Base-by-base conservation (phyloP, 1,140 invertebrate species). In the Wasmannia auropunctata region DNA sequence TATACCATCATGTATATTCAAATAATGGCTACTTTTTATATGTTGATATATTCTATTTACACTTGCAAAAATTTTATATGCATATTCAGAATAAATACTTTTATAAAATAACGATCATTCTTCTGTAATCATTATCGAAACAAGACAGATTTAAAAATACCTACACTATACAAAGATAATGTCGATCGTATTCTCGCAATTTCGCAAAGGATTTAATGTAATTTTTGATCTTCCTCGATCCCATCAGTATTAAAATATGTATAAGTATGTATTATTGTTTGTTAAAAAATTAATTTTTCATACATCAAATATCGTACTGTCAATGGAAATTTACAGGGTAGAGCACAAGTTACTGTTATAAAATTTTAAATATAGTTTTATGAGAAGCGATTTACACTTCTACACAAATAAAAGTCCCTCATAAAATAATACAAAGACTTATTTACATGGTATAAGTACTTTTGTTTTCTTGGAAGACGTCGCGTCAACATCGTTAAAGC, bases 11-110 rank as follows among this genome's bases (percentile, higher is more conserved):
- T 62, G 69, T 85, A 81, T 83, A 77, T 84, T 87, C 79, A 76
- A 85, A 85, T 51, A 87, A 25, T 75, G 84, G 43, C 89, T 74
- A 89, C 87, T 77, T 87, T 54, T 89, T 79, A 86, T 88, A 88
- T 70, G 70, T 86, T 70, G 85, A 54, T 89, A 89, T 76, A 81
- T 91, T 86, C 80, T 91, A 88, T 74, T n/a, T 74, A 91, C 77
- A 19, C 87, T 88, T 86, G 85, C 91, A 86, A 91, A 91, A 89
- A 87, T 91, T 92, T 92, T 93, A 89, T 92, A 92, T 54, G 72
- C 90, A 77, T 89, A 90, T 91, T 86, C 86, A 91, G 75, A 92
- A 93, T 93, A 93, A 92, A 93, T 74, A 90, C 79, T 92, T 91
- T 79, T 81, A 86, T 70, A 86, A 83, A 91, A 88, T 84, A 86